Base-by-base conservation (phyloP, 2,888 invertebrate species). In the Orthosia gracilis region DNA sequence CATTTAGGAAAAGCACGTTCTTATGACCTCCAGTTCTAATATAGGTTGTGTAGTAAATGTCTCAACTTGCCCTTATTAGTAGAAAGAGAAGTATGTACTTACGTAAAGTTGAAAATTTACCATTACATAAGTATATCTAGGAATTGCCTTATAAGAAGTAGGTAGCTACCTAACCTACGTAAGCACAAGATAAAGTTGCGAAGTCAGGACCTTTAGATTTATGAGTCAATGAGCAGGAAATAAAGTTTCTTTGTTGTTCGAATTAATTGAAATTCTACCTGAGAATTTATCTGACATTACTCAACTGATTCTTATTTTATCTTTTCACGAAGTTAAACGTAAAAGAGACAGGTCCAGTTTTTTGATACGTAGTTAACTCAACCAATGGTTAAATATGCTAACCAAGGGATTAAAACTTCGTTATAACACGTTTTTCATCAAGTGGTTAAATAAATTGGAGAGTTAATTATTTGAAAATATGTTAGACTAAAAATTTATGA, bases 151-250 rank as follows among this genome's bases (percentile, higher is more conserved):
- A 61, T 15, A 45, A 45, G 59, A 2, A 59, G 12, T 21, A 54
- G 21, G 54, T 21, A 54, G 54, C 12, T 54, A 21, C 9, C 52
- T 9, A 52, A n/a, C n/a, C 17, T 12, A 54, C 21, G 40, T 40
- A 40, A 40, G 9, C 12, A 54, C 21, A 45, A 61, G 13, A 61
- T 15, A 21, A 61, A 61, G 21, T 61, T 61, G 21, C 45, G 15
- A 15, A 17, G 61, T 61, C 61, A 45, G 13, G 18, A 54, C 18
- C 45, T 21, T 31, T 54, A 55, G 21, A 23, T 54, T 47, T 26
- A 18, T 66, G 74, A 66, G 52, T 74, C 75, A 61, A 52, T 49
- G 17, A 75, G 40, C 59, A 49, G 59, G 40, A 73, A 73, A n/a
- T 65, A 21, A 49, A 40, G 52, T 45, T 40, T 40, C 21, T 17